Conservation (phyloP, 2,113 vertebrate genomes). For the Pithys albifrons region DNA sequence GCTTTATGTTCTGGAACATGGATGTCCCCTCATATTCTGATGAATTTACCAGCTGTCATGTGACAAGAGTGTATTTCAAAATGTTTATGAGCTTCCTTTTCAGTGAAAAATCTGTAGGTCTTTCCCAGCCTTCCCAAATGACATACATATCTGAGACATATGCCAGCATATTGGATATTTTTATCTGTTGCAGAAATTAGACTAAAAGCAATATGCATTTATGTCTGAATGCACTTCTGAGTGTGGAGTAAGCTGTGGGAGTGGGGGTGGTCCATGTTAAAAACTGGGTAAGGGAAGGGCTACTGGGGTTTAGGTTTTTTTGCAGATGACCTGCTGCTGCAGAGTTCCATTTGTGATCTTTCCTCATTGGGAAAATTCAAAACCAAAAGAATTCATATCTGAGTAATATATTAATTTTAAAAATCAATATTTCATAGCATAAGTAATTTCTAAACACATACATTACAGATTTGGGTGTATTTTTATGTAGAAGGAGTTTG, state of each 20-base stretch:
- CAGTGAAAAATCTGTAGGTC: neutral
- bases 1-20: neutral
- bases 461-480: neutral
- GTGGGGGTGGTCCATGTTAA: neutral
- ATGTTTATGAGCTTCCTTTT: neutral
- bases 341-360: neutral
- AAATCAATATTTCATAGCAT: neutral
- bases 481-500: neutral
- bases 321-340: neutral
- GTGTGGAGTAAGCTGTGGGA: neutral
- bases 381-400: neutral
- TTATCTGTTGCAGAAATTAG: constrained; percentile 10
- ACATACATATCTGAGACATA: neutral
- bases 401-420: neutral
- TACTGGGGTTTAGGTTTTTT: neutral
- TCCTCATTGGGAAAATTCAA: neutral
- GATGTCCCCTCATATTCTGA: neutral
- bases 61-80: neutral
- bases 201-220: neutral
- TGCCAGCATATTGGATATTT: neutral
- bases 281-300: neutral
- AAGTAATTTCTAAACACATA: neutral
- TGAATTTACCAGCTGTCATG: neutral
- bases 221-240: constrained; percentile 8
- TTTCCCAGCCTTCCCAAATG: constrained; percentile 24